Evolutionary conservation across 2,888 invertebrate genomes (phyloP), one percentile per base, ranked within the genome.

Genomic region (Troides helena): DNA sequence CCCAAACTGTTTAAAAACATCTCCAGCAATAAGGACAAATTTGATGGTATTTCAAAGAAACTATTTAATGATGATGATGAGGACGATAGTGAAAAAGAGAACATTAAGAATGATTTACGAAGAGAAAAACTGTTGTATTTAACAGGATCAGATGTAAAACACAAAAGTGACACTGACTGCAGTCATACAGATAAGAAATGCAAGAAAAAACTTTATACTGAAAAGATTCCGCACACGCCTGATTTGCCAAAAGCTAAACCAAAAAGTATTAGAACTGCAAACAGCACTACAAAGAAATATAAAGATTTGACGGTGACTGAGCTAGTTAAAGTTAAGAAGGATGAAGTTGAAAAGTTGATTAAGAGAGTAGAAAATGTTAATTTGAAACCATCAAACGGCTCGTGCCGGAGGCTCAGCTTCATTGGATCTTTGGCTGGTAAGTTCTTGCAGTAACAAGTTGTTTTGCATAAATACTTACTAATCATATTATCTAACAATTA

Each of bases 351-450:
- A 59, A 63, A 71, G 3, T 76, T 89, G 66, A 75, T 76, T 0
- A 83, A 82, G 58, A 83, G 80, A 72, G 83, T 89, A 60, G 77
- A 81, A 56, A 80, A 74, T 74, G 82, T 86, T 2, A 65, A 74
- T 0, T 76, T 85, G 0, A 81, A 81, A n/a, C 79, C 83, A 0
- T 69, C 62, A 7, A 67, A 72, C 60, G 78, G 81, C n/a, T 75
- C 72, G 66, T 75, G 50, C 4, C 85, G 80, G 71, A 84, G 86
- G 62, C 83, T 93, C 12, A 90, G 88, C 75, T 94, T 94, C 78
- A 80, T 94, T 70, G 93, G 90, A 64, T 94, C 94, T 61, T 84
- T 94, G 72, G 93, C 94, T 80, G 93, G 94, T 94, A 84, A 77
- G 73, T 17, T n/a, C 36, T n/a, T 39, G 30, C 10, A 39, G 3